phyloP scores from a whole-genome alignment of 2,797 vertebrate genomes.

The Chloroceryle amazona region DNA sequence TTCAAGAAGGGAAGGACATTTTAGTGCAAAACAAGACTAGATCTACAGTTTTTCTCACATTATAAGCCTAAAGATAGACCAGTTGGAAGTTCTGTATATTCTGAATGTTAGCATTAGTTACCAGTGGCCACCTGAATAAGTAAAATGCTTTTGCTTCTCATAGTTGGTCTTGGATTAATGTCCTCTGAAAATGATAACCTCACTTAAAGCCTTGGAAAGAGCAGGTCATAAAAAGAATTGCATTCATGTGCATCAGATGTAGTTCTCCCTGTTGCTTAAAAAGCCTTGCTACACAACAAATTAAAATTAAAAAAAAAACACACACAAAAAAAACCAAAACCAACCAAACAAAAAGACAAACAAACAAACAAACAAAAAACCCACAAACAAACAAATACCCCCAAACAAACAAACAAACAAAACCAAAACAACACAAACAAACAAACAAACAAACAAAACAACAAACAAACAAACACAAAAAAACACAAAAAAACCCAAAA shows the following conservation, averaged over 20 bases:
- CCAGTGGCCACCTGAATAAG: background rate
- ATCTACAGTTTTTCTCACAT: background rate
- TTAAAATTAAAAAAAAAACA: background rate
- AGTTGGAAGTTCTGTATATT: background rate
- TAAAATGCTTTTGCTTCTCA: background rate
- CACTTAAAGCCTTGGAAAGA: background rate
- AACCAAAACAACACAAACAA: too few relatives aligned
- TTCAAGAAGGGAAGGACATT: background rate
- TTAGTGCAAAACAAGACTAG: background rate
- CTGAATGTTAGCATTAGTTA: background rate
- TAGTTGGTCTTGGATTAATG: background rate
- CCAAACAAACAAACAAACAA: background rate
- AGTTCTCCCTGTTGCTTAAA: background rate
- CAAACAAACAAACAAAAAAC: background rate
- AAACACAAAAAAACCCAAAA: too few relatives aligned
- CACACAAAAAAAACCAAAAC: background rate
- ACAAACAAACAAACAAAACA: background rate
- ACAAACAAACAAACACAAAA: too few relatives aligned
- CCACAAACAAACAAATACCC: too few relatives aligned
- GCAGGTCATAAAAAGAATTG: background rate
- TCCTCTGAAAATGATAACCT: background rate
- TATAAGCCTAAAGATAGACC: background rate
- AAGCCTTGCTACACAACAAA: background rate
- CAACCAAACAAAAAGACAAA: too few relatives aligned
- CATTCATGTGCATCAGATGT: background rate